Conservation (phyloP, 1,140 invertebrate species). For the Pogonus chalceus region DNA sequence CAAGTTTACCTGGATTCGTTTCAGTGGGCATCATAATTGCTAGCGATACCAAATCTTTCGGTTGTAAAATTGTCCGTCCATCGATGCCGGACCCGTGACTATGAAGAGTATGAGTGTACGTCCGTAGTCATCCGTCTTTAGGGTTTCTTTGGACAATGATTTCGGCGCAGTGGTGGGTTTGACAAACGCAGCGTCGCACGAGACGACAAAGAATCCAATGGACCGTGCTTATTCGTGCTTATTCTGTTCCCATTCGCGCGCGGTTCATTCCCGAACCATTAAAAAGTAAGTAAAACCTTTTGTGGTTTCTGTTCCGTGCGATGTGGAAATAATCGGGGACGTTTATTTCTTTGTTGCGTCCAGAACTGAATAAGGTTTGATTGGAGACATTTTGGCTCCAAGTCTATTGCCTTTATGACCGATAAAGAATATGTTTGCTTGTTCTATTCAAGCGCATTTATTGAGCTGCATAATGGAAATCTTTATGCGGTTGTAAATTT, state of each 20-base stretch:
- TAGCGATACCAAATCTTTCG: background rate
- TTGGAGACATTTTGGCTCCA: too few species aligned
- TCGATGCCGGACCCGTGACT: background rate
- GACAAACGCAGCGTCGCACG: background rate
- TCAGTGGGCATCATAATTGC: background rate
- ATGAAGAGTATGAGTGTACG: too few species aligned
- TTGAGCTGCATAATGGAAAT: too few species aligned
- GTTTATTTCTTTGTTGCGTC: background rate
- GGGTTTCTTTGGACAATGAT: conserved; percentile 2
- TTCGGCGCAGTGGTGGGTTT: conserved; percentile 1
- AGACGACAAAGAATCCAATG: background rate
- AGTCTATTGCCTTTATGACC: too few species aligned
- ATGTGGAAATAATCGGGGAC: conserved; percentile 2
- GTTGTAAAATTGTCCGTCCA: conserved; percentile 6
- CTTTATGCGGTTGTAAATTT: too few species aligned
- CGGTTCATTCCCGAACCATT: conserved; percentile 4
- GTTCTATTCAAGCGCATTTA: too few species aligned
- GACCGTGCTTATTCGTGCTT: background rate
- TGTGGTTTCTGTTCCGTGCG: background rate
- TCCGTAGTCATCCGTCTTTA: too few species aligned
- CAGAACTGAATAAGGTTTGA: background rate
- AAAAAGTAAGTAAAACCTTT: conserved; percentile 5
- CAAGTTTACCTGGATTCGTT: too few species aligned
- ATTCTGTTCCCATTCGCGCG: background rate
- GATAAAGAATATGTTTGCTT: too few species aligned